Base-by-base conservation (phyloP, 2,888 invertebrate genomes). In the Drosophila kuntzei region DNA sequence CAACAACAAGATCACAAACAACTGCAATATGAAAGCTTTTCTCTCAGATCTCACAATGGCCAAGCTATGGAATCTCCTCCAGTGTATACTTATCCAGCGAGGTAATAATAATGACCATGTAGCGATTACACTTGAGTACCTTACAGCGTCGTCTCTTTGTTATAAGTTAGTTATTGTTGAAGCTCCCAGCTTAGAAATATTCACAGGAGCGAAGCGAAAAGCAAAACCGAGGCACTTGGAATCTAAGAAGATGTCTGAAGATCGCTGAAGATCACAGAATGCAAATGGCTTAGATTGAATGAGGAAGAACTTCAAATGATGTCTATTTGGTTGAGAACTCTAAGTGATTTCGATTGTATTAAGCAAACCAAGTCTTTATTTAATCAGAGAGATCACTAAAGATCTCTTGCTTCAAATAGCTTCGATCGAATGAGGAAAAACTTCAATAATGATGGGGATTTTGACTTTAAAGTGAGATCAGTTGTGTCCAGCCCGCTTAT, bases 31-130 rank as follows among this genome's bases (percentile, higher is more conserved):
- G 82, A 81, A 81, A 87, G 85, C 87, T 87, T 81, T 80, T 81
- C 87, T 50, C 44, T 54, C 55, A 55, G 27, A 70, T 55, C 49
- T 66, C 34, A 80, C 78, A 71, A 76, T 75, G 54, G 62, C 46
- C 47, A 12, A 43, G 64, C 71, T 46, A 37, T 59, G 66, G 55
- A 49, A 71, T 66, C 76, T 50, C 32, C 51, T n/a, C 58, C 58
- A 41, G 50, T 59, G 85, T 85, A 76, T 79, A 81, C 69, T 82
- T 83, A 85, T 68, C 77, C 71, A 47, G 71, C 78, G 64, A 85
- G 86, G 86, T 85, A 86, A 86, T 76, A 76, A 84, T 86, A 86
- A 84, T 86, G 89, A 87, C 84, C 84, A 73, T 86, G 87, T 86
- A 80, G 80, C 84, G 79, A 88, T 84, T 84, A 88, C 89, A 84